These are phyloP conservation scores for Furcula furcula DNA, from an alignment of 2,888 invertebrate species.

Conservation along the genomic window DNA sequence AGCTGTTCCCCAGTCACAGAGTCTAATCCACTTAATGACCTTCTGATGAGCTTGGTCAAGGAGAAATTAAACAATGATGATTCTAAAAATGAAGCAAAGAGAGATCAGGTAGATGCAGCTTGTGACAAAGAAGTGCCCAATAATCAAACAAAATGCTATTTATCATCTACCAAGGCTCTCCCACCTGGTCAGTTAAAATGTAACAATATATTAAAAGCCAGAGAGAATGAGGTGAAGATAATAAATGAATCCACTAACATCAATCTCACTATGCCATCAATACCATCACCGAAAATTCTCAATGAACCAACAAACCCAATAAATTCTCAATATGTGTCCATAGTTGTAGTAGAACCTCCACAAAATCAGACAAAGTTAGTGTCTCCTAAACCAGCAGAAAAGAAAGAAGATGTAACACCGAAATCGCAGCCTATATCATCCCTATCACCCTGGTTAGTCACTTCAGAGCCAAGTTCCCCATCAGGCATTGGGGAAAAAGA, in stretches of 20 bases:
- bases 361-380: conserved; percentile 56
- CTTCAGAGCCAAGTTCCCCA: conserved; percentile 86
- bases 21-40: conserved; percentile 73
- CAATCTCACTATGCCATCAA: conserved; percentile 68
- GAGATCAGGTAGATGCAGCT: conserved; percentile 70
- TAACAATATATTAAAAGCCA: conserved; percentile 94
- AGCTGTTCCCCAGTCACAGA: conserved; percentile 72
- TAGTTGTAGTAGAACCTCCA: conserved; percentile 75
- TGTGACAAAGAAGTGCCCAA: conserved; percentile 84
- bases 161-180: conserved; percentile 85
- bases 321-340: conserved; percentile 75
- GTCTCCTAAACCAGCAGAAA: conserved; percentile 73
- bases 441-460: conserved; percentile 91
- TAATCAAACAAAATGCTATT: conserved; percentile 85
- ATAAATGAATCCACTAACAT: conserved; percentile 71
- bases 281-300: conserved; percentile 75
- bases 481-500: conserved; percentile 83
- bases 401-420: conserved; percentile 75
- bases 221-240: conserved; percentile 75
- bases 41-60: conserved; percentile 75
- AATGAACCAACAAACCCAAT: conserved; percentile 72
- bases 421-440: conserved; percentile 84
- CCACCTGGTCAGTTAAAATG: conserved; percentile 96
- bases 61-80: conserved; percentile 83
- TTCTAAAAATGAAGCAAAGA: conserved; percentile 84